Evolutionary conservation across 2,888 invertebrate species (phyloP), one percentile per base, ranked within the genome.

Genomic region (Andrena haemorrhoa): DNA sequence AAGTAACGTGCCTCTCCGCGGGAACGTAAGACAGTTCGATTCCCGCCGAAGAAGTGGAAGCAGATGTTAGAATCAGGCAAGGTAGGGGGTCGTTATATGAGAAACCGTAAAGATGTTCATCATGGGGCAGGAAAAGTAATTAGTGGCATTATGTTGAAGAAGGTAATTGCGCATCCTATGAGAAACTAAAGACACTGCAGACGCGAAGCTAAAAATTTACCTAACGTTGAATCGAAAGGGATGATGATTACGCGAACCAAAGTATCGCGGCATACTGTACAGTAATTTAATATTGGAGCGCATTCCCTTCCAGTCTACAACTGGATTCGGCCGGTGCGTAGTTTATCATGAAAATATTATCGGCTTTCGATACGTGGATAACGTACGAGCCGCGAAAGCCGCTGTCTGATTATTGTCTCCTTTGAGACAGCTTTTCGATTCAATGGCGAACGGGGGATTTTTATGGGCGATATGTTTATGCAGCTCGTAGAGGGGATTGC

Each of bases 391-490:
- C 53, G 20, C 61, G 74, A 73, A 76, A 76, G 6, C 47, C 76
- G 49, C 60, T 53, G 77, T 77, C 60, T 65, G 77, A 74, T 72
- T 58, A 74, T 77, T 74, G 77, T 60, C 75, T 66, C 74, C 60
- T 60, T 8, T 49, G 58, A 74, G 60, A 26, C 65, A 66, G 65
- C 60, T 65, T 74, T 58, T 49, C 65, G 58, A 77, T 74, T 77
- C 65, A 61, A 73, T 35, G 51, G 58, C 26, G 74, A 58, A 10
- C 33, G 41, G 51, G 31, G 60, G 41, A 78, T 61, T 74, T 78
- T 74, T 66, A 66, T 71, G 51, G 51, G 5, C 66, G 77, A 63
- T 61, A 35, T 53, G 60, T 66, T 74, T 74, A 61, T 71, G 41
- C 51, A 41, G 41, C 58, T 56, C 10, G 58, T 56, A 31, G 58